Evolutionary conservation across 2,113 vertebrate species (phyloP).

Genomic region (Strix aluco): DNA sequence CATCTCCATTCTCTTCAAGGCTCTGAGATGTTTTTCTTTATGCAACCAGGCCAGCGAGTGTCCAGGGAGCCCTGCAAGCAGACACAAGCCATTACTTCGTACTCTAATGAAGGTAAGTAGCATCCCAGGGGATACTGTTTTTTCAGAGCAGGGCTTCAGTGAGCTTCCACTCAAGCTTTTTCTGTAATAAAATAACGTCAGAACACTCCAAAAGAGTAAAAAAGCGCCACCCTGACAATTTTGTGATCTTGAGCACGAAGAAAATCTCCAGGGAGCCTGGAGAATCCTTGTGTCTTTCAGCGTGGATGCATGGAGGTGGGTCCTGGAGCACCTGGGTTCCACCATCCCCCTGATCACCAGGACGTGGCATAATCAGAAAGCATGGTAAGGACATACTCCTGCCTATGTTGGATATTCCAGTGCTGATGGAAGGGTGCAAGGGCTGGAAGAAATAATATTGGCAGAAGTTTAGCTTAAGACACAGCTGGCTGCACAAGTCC

Average conservation of each 20-base stretch:
- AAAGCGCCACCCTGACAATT: not conserved
- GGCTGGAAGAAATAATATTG: not conserved
- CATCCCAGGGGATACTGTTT: not conserved
- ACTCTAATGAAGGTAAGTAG: constrained; percentile 67
- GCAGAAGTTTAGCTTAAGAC: not conserved
- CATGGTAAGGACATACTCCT: not conserved
- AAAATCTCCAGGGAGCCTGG: not conserved
- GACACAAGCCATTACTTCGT: constrained; percentile 25
- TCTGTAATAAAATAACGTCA: not conserved
- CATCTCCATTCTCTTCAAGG: not conserved
- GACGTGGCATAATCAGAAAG: not conserved
- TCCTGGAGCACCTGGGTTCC: not conserved
- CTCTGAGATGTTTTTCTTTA: not conserved
- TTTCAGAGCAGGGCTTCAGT: not conserved
- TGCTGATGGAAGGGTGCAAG: not conserved
- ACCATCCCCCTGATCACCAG: not conserved
- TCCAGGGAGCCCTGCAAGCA: constrained; percentile 1
- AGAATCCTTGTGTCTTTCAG: not conserved
- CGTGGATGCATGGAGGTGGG: rapidly evolving
- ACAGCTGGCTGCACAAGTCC: not conserved
- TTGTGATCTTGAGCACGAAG: not conserved
- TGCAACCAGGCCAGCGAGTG: constrained; percentile 44
- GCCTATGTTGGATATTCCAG: not conserved
- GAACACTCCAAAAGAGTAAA: not conserved
- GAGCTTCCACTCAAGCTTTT: not conserved